Base-by-base conservation (phyloP, 2,797 vertebrate species). In the Etheostoma perlongum region DNA sequence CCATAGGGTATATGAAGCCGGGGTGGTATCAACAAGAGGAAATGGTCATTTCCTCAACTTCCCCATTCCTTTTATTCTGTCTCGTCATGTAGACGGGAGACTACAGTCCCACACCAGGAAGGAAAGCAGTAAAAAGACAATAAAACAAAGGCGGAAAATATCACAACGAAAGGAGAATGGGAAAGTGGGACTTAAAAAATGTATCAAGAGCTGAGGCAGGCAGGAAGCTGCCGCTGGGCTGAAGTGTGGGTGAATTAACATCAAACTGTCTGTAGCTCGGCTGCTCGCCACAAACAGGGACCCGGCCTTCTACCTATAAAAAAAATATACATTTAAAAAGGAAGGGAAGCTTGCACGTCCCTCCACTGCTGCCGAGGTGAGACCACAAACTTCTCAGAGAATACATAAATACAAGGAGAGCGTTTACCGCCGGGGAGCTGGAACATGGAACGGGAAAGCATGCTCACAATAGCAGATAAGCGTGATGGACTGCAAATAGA, bases 1-100 rank as follows among this genome's bases (percentile, higher is more conserved):
- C 44, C 57, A 71, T 27, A 53, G 52, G 44, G 57, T 61, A 25
- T 4, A 66, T 75, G 53, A 75, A 79, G 76, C 25, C 19, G 23
- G 54, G 36, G 63, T 64, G 57, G 61, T 9, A 33, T 53, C 53
- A 66, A 30, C 67, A 76, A 76, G 52, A 66, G 83, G 76, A 89
- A 90, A 83, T 16, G 58, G 93, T 92, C 79, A 90, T 93, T 94
- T 93, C 90, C 91, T 90, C 74, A 61, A 81, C 87, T 90, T 89
- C 83, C 85, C 92, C 92, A 87, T 94, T 94, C 55, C 93, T 94
- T 95, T 92, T 83, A 94, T 95, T 95, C 94, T 95, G 92, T 94
- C 92, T 93, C 82, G 86, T 89, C 84, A 79, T 77, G 90, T 88
- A 89, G 84, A 89, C 90, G 85, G 87, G 86, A 91, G 72, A 89